Conservation (phyloP, 2,888 invertebrate genomes). For the Iphiclides podalirius region DNA sequence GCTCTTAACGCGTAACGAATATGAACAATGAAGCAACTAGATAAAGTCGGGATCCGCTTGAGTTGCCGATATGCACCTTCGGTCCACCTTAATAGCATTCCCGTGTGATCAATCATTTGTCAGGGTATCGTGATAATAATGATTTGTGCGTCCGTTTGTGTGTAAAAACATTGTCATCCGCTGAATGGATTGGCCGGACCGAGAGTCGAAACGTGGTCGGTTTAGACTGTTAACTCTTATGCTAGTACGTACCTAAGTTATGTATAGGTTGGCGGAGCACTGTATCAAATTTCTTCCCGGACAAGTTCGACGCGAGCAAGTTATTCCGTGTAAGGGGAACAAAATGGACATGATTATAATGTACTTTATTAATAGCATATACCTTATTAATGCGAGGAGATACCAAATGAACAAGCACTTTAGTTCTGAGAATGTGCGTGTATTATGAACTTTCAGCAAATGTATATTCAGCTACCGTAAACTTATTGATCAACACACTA, state of each 20-base stretch:
- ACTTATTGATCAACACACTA: too few relatives aligned
- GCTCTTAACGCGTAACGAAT: neutral
- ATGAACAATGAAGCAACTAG: constrained; percentile 10
- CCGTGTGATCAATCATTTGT: constrained; percentile 43
- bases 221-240: neutral
- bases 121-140: constrained; percentile 39
- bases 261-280: too few relatives aligned
- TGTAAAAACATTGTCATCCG: constrained; percentile 36
- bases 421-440: too few relatives aligned
- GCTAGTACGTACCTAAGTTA: constrained; percentile 1
- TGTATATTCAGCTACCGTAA: too few relatives aligned
- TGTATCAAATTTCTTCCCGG: too few relatives aligned
- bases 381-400: too few relatives aligned
- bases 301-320: too few relatives aligned
- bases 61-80: constrained; percentile 26
- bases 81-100: constrained; percentile 37
- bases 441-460: too few relatives aligned
- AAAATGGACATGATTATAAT: too few relatives aligned
- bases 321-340: too few relatives aligned
- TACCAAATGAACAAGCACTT: too few relatives aligned
- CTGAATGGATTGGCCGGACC: constrained; percentile 16
- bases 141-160: constrained; percentile 42
- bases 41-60: constrained; percentile 23
- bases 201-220: neutral
- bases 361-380: too few relatives aligned